Conservation (phyloP, 2,113 vertebrate genomes). For the Labeo rohita region DNA sequence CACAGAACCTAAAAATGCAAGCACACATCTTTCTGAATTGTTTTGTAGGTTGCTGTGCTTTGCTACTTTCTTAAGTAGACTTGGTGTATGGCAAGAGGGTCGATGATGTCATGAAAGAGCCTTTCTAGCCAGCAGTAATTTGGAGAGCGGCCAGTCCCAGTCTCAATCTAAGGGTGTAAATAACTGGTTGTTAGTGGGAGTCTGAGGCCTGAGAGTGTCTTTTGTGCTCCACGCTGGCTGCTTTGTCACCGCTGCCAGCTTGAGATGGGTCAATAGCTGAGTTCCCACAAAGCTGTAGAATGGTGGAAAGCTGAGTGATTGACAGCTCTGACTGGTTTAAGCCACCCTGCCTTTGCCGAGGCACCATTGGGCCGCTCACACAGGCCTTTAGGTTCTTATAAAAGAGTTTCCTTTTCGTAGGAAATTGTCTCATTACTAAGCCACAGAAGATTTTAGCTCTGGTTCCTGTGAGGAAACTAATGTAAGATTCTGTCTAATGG, state of each 20-base stretch:
- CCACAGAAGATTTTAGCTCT: constrained; percentile 21
- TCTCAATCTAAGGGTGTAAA: constrained; percentile 60
- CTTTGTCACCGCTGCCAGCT: constrained; percentile 67
- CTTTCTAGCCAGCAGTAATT: constrained; percentile 56
- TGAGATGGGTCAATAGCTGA: constrained; percentile 65
- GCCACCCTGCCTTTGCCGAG: constrained; percentile 58
- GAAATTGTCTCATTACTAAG: constrained; percentile 35
- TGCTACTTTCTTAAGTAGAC: constrained; percentile 29
- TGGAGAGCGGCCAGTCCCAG: constrained; percentile 60
- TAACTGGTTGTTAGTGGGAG: constrained; percentile 63
- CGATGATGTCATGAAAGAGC: constrained; percentile 66
- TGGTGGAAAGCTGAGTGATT: constrained; percentile 64
- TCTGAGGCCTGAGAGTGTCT: constrained; percentile 59
- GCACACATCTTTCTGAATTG: background rate
- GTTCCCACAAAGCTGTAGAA: constrained; percentile 72
- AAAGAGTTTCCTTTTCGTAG: constrained; percentile 27
- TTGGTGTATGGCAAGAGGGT: constrained; percentile 19
- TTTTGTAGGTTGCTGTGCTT: constrained; percentile 2
- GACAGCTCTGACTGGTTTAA: constrained; percentile 56
- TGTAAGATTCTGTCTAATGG: constrained; percentile 22
- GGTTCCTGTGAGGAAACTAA: constrained; percentile 15
- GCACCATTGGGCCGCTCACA: constrained; percentile 68
- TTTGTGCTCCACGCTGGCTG: constrained; percentile 48
- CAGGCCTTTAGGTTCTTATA: constrained; percentile 46
- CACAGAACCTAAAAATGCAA: background rate